Evolutionary conservation across 2,113 vertebrate genomes (phyloP).

Genomic region (Uropsilus gracilis): DNA sequence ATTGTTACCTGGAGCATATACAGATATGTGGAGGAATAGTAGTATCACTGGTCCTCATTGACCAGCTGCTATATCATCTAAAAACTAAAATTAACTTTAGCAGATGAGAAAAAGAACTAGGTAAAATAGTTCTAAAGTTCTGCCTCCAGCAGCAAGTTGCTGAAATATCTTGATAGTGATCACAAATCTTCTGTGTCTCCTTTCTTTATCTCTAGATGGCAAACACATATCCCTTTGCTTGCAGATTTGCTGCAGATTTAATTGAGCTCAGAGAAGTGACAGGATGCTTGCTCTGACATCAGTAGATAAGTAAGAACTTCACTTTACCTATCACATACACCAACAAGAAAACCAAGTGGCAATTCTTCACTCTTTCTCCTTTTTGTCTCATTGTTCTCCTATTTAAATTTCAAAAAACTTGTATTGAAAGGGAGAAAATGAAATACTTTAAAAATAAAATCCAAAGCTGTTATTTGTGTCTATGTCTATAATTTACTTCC

Average conservation of each 20-base stretch:
- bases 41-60: not conserved
- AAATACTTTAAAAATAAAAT: not conserved
- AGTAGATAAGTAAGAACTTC: not conserved
- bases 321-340: not conserved
- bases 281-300: not conserved
- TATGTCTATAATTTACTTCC: not conserved
- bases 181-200: not conserved
- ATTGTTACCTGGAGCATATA: not conserved
- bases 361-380: not conserved
- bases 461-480: not conserved
- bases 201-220: not conserved
- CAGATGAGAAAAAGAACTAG: not conserved
- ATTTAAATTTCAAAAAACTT: not conserved
- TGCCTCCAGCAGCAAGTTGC: not conserved
- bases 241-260: not conserved
- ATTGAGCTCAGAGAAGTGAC: not conserved
- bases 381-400: not conserved
- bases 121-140: not conserved
- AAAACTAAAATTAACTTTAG: slow-evolving; percentile 7
- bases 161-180: not conserved
- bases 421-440: not conserved
- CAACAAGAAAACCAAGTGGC: not conserved
- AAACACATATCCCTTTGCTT: not conserved
- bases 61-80: not conserved
- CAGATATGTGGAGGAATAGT: not conserved